Evolutionary conservation across 1,140 invertebrate genomes (phyloP).

Genomic region (Lepidurus packardi): DNA sequence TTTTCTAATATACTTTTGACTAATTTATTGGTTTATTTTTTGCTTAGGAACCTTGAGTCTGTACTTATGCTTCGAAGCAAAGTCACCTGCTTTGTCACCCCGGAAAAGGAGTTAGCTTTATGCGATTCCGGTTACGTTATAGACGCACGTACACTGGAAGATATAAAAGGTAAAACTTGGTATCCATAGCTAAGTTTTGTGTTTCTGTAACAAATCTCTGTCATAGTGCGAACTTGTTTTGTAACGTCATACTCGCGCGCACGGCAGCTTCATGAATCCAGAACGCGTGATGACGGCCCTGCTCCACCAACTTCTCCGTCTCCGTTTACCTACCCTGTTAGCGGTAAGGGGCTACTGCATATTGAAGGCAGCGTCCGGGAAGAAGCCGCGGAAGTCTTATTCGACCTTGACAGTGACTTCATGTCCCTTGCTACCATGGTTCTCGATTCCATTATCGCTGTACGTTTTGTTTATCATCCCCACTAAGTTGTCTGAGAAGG

Average conservation of each 20-base stretch:
- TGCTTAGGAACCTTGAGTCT: constrained; percentile 28
- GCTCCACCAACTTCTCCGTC: constrained; percentile 49
- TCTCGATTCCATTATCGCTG: constrained; percentile 69
- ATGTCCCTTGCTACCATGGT: constrained; percentile 77
- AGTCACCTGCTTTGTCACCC: constrained; percentile 1
- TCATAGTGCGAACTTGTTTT: constrained; percentile 66
- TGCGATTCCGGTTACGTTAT: constrained; percentile 26
- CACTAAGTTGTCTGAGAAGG: background rate
- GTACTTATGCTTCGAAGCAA: constrained; percentile 28
- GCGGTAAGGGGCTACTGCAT: constrained; percentile 53
- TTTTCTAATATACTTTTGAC: constrained; percentile 29
- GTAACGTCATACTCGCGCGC: constrained; percentile 68
- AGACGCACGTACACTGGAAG: constrained; percentile 47
- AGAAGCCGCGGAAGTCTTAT: constrained; percentile 71
- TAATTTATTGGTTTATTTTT: constrained; percentile 29
- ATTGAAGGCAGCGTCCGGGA: constrained; percentile 70
- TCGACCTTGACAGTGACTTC: constrained; percentile 76
- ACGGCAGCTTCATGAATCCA: constrained; percentile 49
- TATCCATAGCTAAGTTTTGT: constrained; percentile 31
- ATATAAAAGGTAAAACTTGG: constrained; percentile 48
- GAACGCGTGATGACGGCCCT: constrained; percentile 41
- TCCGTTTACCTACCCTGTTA: constrained; percentile 64
- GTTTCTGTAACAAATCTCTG: constrained; percentile 46
- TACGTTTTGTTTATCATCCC: constrained; percentile 41
- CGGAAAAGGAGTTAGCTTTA: constrained; percentile 19